Percentiles rank a stretch among this genome's conserved stretches.
These are phyloP conservation scores for Alitta virens DNA, from an alignment of 2,888 invertebrate genomes.

Conservation along the genomic window DNA sequence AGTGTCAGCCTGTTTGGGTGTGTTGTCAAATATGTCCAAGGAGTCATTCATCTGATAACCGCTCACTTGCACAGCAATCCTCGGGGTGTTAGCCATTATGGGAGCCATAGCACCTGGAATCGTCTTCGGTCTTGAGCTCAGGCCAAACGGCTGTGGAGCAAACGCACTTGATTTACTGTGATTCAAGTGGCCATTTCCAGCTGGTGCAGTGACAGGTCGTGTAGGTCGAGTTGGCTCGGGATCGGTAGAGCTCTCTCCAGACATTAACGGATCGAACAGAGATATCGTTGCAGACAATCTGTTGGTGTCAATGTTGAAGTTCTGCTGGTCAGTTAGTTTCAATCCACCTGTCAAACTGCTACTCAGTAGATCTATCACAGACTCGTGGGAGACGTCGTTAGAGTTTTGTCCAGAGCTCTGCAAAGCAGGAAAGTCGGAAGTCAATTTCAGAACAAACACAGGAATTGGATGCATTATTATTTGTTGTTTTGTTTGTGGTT, in stretches of 20 bases:
- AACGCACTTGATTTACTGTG: not conserved
- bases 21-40: too few relatives aligned
- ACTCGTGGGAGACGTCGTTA: too few relatives aligned
- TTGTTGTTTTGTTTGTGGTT: too few relatives aligned
- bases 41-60: not conserved
- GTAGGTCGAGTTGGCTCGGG: constrained; percentile 1
- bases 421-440: too few relatives aligned
- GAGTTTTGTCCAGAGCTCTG: too few relatives aligned
- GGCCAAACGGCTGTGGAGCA: not conserved
- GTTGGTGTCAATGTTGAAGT: constrained; percentile 41
- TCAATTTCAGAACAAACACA: too few relatives aligned
- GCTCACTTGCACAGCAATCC: constrained; percentile 6
- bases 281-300: constrained; percentile 43
- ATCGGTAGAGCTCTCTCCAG: constrained; percentile 11
- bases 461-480: too few relatives aligned
- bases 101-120: not conserved
- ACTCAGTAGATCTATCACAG: too few relatives aligned
- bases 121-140: constrained; percentile 2
- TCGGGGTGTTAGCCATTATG: not conserved
- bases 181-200: constrained; percentile 1
- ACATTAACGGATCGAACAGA: constrained; percentile 41
- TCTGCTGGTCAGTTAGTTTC: constrained; percentile 47
- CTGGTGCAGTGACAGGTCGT: not conserved
- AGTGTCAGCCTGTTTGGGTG: too few relatives aligned
- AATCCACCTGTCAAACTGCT: constrained; percentile 20